These are phyloP conservation scores for Pleuronectes platessa DNA, from an alignment of 2,113 vertebrate genomes.

Conservation along the genomic window DNA sequence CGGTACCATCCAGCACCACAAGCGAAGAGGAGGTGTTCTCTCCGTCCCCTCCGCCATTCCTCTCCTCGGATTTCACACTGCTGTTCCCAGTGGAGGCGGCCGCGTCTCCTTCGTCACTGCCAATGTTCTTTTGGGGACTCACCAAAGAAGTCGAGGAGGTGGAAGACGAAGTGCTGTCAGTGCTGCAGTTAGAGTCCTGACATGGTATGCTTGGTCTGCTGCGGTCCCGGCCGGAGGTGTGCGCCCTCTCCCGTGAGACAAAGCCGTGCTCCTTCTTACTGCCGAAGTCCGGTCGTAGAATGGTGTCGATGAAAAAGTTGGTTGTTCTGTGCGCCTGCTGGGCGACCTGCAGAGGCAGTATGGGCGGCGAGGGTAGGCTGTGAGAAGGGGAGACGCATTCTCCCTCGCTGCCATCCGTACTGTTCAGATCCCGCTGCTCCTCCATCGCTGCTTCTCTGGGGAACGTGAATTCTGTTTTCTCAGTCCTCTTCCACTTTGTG, in stretches of 20 bases:
- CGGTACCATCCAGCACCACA: conserved; percentile 83
- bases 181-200: conserved; percentile 83
- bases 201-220: conserved; percentile 77
- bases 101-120: conserved; percentile 13
- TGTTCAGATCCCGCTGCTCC: conserved; percentile 72
- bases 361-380: conserved; percentile 75
- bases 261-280: conserved; percentile 84
- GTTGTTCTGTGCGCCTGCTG: conserved; percentile 87
- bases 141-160: conserved; percentile 64
- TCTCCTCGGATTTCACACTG: conserved; percentile 73
- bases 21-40: conserved; percentile 82
- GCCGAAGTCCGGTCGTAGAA: conserved; percentile 91
- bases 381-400: conserved; percentile 83
- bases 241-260: conserved; percentile 77
- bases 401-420: conserved; percentile 81
- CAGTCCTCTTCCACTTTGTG: conserved; percentile 63
- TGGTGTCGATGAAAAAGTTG: conserved; percentile 95
- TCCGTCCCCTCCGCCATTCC: conserved; percentile 70
- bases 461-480: conserved; percentile 53
- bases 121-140: conserved; percentile 54
- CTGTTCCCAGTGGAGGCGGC: conserved; percentile 12
- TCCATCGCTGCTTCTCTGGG: conserved; percentile 78
- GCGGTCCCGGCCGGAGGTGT: conserved; percentile 81
- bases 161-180: conserved; percentile 83
- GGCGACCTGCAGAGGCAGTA: conserved; percentile 79